A percentile compares a stretch with the other conserved stretches of the same genome.
Evolutionary conservation across 2,888 invertebrate genomes (phyloP).

Genomic region (Meandrusa payeni): DNA sequence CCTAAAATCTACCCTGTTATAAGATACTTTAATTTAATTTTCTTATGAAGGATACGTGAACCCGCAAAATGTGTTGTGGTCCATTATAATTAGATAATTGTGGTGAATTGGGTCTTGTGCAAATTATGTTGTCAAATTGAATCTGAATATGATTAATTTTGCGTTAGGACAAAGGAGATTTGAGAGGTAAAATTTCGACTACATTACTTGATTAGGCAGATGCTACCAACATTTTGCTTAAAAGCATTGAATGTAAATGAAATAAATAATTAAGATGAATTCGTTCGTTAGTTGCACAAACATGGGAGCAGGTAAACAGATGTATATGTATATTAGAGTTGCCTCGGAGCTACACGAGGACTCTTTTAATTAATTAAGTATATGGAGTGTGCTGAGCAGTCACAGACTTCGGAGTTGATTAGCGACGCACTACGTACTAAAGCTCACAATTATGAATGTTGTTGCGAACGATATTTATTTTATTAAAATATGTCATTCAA

Average conservation of each 20-base stretch:
- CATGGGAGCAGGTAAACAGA: constrained; percentile 64
- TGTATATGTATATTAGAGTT: constrained; percentile 42
- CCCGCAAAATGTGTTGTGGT: constrained; percentile 37
- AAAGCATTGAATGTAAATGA: constrained; percentile 31
- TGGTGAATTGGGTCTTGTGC: constrained; percentile 60
- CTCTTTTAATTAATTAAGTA: constrained; percentile 76
- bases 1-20: constrained; percentile 73
- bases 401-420: constrained; percentile 51
- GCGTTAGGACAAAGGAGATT: constrained; percentile 45
- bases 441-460: constrained; percentile 18
- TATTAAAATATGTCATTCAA: not conserved
- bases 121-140: constrained; percentile 64
- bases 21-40: constrained; percentile 70
- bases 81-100: constrained; percentile 72
- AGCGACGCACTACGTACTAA: constrained; percentile 37
- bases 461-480: constrained; percentile 1
- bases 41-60: constrained; percentile 54
- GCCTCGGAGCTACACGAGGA: constrained; percentile 45
- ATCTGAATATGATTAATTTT: constrained; percentile 59
- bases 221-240: constrained; percentile 22
- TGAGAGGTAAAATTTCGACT: constrained; percentile 27
- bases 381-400: constrained; percentile 54
- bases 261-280: constrained; percentile 53
- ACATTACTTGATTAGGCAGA: constrained; percentile 48
- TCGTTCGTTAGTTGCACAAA: constrained; percentile 68